Conservation (phyloP, 2,888 invertebrate genomes). For the Drosophila niveifrons region DNA sequence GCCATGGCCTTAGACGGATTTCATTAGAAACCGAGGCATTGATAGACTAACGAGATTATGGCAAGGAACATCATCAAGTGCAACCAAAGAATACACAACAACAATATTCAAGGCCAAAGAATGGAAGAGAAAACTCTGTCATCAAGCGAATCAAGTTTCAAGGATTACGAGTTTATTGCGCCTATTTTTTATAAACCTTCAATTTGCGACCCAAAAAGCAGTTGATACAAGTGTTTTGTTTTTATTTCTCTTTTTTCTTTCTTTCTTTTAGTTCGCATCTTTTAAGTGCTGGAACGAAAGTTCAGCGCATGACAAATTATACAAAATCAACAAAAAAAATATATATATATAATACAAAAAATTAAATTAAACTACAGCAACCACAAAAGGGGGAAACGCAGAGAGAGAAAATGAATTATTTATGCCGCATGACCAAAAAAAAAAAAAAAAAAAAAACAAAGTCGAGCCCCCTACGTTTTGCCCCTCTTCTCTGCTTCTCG, state of each 20-base stretch:
- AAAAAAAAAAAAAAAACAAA: background rate
- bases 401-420: constrained; percentile 32
- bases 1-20: constrained; percentile 42
- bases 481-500: background rate
- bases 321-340: constrained; percentile 17
- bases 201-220: constrained; percentile 1
- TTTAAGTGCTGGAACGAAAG: constrained; percentile 20
- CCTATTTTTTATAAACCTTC: background rate
- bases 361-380: constrained; percentile 19
- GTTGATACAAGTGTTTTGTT: constrained; percentile 24
- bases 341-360: constrained; percentile 12
- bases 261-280: constrained; percentile 1
- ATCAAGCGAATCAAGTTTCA: background rate
- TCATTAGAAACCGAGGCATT: constrained; percentile 37
- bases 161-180: constrained; percentile 1
- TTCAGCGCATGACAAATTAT: constrained; percentile 18
- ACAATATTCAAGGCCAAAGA: background rate
- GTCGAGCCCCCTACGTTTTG: background rate
- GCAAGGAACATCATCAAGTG: background rate
- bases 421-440: constrained; percentile 24
- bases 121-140: background rate
- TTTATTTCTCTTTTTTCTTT: constrained; percentile 7
- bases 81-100: background rate
- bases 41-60: background rate
- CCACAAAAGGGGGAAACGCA: background rate